Base-by-base conservation (phyloP, 2,888 invertebrate genomes). In the Tribolium freemani region DNA sequence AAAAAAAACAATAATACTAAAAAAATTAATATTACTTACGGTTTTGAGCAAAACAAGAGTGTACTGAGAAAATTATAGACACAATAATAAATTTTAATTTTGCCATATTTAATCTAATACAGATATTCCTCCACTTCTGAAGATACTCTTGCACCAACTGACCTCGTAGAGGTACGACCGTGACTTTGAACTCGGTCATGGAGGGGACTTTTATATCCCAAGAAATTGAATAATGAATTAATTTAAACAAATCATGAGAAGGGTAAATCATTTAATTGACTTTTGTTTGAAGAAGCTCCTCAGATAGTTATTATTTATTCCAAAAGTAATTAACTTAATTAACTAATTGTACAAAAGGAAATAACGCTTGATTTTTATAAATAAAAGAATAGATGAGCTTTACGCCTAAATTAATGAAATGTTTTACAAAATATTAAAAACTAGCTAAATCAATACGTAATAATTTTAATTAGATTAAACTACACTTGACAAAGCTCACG, bases 151-250 rank as follows among this genome's bases (percentile, higher is more conserved):
- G 76, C 78, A 75, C 79, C 82, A 81, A 84, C 82, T 84, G 84
- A 84, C 84, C 84, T 84, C 84, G 78, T 81, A 78, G 77, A 78
- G 74, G 72, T 72, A 71, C 77, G 84, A 78, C 85, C 84, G 81
- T 84, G 84, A 84, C 84, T 83, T 83, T 84, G 83, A 78, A 73
- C 75, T 78, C 70, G 20, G 38, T 60, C 56, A 44, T 67, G 70
- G 73, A 67, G 69, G 73, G 70, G 70, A 60, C 71, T 30, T 71
- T 71, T 71, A 64, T 71, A 71, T 46, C 67, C 5, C 30, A 56
- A 67, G 56, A 67, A 56, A 46, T 16, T 38, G 31, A 46, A 46
- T 46, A 50, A 38, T 50, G 46, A 57, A 57, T 64, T 50, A 45
- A 10, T 38, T 38, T 38, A n/a, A 8, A 38, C 38, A 26, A 26